Conservation (phyloP, 1,140 invertebrate species). For the Penaeus vannamei region DNA sequence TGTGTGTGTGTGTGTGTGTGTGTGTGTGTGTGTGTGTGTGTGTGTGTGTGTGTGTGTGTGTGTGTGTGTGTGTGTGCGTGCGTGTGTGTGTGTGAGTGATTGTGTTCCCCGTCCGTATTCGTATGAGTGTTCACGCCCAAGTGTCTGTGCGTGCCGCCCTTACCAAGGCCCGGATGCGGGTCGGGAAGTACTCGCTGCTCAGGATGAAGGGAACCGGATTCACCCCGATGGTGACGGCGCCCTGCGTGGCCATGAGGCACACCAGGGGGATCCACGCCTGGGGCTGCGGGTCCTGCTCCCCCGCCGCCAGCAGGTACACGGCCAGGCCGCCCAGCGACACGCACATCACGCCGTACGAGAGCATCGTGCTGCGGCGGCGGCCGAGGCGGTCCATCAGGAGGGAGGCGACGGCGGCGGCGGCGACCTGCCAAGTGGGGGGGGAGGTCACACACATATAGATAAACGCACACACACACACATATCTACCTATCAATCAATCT, state of each 20-base stretch:
- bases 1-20: too few relatives aligned
- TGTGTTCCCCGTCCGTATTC: too few relatives aligned
- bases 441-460: too few relatives aligned
- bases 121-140: too few relatives aligned
- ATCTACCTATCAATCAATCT: too few relatives aligned
- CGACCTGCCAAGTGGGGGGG: neutral
- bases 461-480: too few relatives aligned
- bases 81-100: too few relatives aligned
- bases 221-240: slow-evolving; percentile 1
- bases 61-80: too few relatives aligned
- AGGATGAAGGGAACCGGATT: slow-evolving; percentile 17
- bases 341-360: neutral
- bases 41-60: too few relatives aligned
- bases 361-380: neutral
- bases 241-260: slow-evolving; percentile 26
- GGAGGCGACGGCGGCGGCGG: neutral
- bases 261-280: slow-evolving; percentile 39
- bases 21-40: too few relatives aligned
- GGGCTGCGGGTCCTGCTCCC: neutral
- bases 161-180: slow-evolving; percentile 37
- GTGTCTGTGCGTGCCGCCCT: too few relatives aligned
- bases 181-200: slow-evolving; percentile 50
- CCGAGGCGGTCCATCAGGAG: neutral
- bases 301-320: neutral
- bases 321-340: neutral